A percentile compares a stretch with the other conserved stretches of the same genome.
phyloP scores from a whole-genome alignment of 2,888 invertebrate species.

The Caenorhabditis sinica region DNA sequence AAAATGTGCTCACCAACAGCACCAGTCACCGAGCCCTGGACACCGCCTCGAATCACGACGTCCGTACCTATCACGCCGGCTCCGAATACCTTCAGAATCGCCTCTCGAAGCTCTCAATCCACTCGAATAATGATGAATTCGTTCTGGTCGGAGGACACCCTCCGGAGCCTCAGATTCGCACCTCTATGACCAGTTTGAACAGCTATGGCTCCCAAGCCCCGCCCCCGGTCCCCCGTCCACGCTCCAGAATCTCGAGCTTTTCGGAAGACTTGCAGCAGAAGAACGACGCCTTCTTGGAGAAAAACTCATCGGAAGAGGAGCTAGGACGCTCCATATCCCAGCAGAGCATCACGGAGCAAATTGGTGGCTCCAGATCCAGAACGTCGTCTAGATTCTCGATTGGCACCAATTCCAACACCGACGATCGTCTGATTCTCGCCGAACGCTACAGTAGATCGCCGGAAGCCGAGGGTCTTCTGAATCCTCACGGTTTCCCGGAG shows the following conservation, averaged over 20 bases:
- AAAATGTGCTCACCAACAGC: not conserved
- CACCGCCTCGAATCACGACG: constrained; percentile 12
- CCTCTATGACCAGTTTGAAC: not conserved
- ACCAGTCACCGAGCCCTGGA: constrained; percentile 20
- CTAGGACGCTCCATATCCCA: constrained; percentile 49
- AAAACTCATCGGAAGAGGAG: constrained; percentile 14
- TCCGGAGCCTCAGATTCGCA: constrained; percentile 10
- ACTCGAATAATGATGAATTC: constrained; percentile 70
- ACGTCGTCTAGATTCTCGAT: constrained; percentile 47
- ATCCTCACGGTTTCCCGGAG: not conserved
- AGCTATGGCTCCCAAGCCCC: not conserved
- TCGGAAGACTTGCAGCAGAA: not conserved
- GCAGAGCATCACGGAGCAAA: constrained; percentile 1
- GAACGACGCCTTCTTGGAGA: not conserved
- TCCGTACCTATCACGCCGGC: constrained; percentile 50
- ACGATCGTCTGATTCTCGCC: constrained; percentile 55
- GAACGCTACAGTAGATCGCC: constrained; percentile 44
- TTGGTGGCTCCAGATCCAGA: constrained; percentile 17
- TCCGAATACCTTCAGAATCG: constrained; percentile 55
- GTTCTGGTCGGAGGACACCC: constrained; percentile 66
- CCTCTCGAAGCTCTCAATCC: constrained; percentile 64
- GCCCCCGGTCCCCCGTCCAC: constrained; percentile 9
- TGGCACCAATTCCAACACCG: constrained; percentile 49
- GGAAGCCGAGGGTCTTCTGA: constrained; percentile 60
- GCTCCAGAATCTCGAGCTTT: constrained; percentile 20